phyloP scores from a whole-genome alignment of 2,797 vertebrate species.

The Anableps anableps region DNA sequence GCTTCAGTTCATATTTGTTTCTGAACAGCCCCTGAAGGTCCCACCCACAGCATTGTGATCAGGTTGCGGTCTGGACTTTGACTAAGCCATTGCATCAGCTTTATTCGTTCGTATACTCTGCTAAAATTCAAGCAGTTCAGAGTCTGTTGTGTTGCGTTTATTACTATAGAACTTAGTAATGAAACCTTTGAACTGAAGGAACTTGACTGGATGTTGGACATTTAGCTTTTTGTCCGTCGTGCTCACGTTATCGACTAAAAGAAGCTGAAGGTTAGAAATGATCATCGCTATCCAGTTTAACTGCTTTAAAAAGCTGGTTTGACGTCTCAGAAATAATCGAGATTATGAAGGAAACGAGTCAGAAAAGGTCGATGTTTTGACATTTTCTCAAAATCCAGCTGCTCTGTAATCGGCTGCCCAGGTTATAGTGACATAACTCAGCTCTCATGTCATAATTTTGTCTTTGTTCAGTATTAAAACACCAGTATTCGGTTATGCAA shows the following conservation, averaged over 20 bases:
- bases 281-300: background rate
- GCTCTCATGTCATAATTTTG: background rate
- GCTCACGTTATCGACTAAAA: too few relatives aligned
- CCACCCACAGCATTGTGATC: background rate
- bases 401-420: background rate
- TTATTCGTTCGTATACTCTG: too few relatives aligned
- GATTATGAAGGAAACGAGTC: background rate
- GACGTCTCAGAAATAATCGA: background rate
- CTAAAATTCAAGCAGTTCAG: too few relatives aligned
- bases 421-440: background rate
- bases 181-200: too few relatives aligned
- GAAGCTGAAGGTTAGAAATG: background rate
- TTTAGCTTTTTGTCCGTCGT: background rate
- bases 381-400: background rate
- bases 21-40: background rate
- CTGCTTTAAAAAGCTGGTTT: background rate
- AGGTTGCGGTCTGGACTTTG: background rate
- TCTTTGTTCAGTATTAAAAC: background rate
- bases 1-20: background rate
- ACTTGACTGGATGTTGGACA: background rate
- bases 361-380: background rate
- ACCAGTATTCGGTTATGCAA: background rate
- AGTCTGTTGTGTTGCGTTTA: too few relatives aligned
- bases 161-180: too few relatives aligned
- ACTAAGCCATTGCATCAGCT: background rate